Base-by-base conservation (phyloP, 1,140 invertebrate genomes). In the Vanessa atalanta region DNA sequence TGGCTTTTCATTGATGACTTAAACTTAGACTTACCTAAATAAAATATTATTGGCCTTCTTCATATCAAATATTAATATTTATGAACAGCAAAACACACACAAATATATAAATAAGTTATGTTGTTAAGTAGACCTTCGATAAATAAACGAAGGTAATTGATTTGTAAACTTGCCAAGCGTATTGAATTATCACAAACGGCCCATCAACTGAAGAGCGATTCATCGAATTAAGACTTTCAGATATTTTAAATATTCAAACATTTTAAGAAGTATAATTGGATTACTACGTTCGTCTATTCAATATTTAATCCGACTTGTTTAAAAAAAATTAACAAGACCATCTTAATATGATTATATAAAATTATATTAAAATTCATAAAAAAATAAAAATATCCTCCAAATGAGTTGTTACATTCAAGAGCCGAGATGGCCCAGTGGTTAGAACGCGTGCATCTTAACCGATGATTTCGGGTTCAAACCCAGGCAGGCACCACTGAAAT, bases 201-300 rank as follows among this genome's bases (percentile, higher is more conserved):
- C 53, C 23, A 60, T 23, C 55, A 20, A 23, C 0, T 60, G 55
- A 60, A 60, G 55, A 20, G 14, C 12, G 11, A 60, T 60, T 60
- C 9, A 61, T 8, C 57, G 14, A 61, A 61, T 37, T 61, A 37
- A 61, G 12, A 31, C 13, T 37, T 61, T 61, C 26, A 14, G 31
- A 61, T 37, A 37, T 31, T 37, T 61, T 37, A 61, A 61, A 37
- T 61, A 61, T 61, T 16, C 57, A 61, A 61, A 61, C 57, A 12
- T 31, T 61, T 37, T 37, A 31, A 61, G 14, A 23, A 4, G 9
- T 12, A 26, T 11, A 23, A 57, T 57, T 57, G 1, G 5, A 53
- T 53, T 53, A 53, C 16, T n/a, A n/a, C n/a, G n/a, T 53, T 57
- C 11, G 20, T 14, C n/a, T 51, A n/a, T 51, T 51, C 48, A 51